Evolutionary conservation across 2,888 invertebrate species (phyloP).

Genomic region (Smittia aterrima): DNA sequence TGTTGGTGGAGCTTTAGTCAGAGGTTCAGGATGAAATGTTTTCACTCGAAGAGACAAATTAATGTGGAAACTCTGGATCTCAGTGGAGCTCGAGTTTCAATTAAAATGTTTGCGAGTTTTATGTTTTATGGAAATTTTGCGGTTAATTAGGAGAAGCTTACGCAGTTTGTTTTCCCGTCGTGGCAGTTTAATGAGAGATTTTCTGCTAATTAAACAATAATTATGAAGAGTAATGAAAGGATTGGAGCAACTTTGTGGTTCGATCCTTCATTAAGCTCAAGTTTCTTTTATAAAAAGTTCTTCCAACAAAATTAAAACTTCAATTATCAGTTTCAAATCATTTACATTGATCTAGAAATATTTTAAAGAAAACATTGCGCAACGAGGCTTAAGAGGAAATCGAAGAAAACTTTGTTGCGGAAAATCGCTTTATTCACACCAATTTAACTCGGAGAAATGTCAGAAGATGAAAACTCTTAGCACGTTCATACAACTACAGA

Average conservation of each 20-base stretch:
- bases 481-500: slow-evolving; percentile 12
- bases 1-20: slow-evolving; percentile 20
- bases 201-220: slow-evolving; percentile 39
- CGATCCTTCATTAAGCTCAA: neutral
- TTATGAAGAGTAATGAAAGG: neutral
- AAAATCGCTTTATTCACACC: slow-evolving; percentile 40
- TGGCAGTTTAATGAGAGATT: slow-evolving; percentile 20
- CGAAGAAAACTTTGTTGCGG: slow-evolving; percentile 29
- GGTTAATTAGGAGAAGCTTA: slow-evolving; percentile 32
- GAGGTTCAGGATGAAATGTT: neutral
- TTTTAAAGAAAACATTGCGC: neutral
- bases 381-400: neutral
- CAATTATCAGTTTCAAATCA: neutral
- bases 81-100: neutral
- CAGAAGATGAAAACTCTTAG: neutral
- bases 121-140: slow-evolving; percentile 23
- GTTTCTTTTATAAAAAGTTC: too few relatives aligned
- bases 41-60: too few relatives aligned
- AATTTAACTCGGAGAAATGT: slow-evolving; percentile 28
- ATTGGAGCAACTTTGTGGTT: neutral
- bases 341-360: too few relatives aligned
- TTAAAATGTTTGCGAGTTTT: slow-evolving; percentile 30
- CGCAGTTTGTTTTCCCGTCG: slow-evolving; percentile 13
- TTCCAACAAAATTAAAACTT: too few relatives aligned
- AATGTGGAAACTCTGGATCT: neutral